Percentiles rank a stretch among this genome's conserved stretches.
Conservation (phyloP, 2,888 invertebrate species). For the Blera fallax region DNA sequence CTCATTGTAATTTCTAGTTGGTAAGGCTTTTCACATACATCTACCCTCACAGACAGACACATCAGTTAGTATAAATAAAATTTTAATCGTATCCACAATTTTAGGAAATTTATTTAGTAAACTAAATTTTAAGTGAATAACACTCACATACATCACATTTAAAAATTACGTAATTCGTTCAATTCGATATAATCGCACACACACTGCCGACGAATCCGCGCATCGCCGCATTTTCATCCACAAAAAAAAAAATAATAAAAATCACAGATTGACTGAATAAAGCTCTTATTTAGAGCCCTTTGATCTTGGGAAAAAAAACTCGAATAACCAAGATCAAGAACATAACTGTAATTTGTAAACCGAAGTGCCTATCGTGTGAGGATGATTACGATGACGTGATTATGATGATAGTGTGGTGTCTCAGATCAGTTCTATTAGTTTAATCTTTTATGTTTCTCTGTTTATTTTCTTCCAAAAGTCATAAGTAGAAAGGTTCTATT, state of each 20-base stretch:
- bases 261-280: conserved; percentile 55
- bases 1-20: conserved; percentile 42
- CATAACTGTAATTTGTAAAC: conserved; percentile 46
- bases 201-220: conserved; percentile 42
- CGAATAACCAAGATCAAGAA: background rate
- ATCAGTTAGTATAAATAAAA: conserved; percentile 19
- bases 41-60: conserved; percentile 30
- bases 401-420: conserved; percentile 44
- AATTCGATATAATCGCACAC: conserved; percentile 12
- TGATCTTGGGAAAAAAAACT: background rate
- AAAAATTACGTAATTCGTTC: conserved; percentile 9
- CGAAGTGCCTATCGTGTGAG: conserved; percentile 65
- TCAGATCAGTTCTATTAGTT: background rate
- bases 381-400: conserved; percentile 32
- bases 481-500: conserved; percentile 45
- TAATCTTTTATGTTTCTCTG: conserved; percentile 2
- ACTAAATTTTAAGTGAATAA: conserved; percentile 2
- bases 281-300: conserved; percentile 12
- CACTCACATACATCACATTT: conserved; percentile 37
- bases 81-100: conserved; percentile 16
- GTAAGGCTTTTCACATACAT: conserved; percentile 42
- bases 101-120: conserved; percentile 15
- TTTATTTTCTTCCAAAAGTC: conserved; percentile 9
- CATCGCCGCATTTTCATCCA: conserved; percentile 41
- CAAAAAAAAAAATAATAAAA: conserved; percentile 9